Base-by-base conservation (phyloP, 2,797 vertebrate genomes). In the Channallabes apus region DNA sequence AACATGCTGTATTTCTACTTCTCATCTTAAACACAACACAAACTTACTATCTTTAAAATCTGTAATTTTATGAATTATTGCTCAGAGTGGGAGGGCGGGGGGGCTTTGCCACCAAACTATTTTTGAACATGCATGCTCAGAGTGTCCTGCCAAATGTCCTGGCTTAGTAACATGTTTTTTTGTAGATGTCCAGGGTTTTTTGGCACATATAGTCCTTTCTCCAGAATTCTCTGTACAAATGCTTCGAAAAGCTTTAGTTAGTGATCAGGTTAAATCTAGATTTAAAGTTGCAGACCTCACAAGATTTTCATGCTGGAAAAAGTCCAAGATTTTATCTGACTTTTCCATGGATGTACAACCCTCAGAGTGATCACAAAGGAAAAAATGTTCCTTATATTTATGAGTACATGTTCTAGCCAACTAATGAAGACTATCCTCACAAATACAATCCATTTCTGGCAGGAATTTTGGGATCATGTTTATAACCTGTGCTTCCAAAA, bases 371-470 rank as follows among this genome's bases (percentile, higher is more conserved):
- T 76, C 77, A 82, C 56, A 73, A 67, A 86, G 86, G 65, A 87
- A 88, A 80, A 89, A 90, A 87, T 86, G 82, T 88, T 89, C 82
- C 88, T 87, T 71, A 78, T 65, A 69, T 89, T 90, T 89, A 88
- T 88, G 86, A 84, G 20, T 32, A 46, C 2, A 82, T 85, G 41
- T 84, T 86, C 24, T 79, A 78, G 90, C 90, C 89, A 90, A 68
- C 76, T 77, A 61, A 82, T 87, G 76, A 84, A 82, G 67, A 85
- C 54, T 75, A 84, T 79, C 81, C 62, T 82, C 83, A 85, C 17
- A 86, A 69, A 87, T 65, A 86, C 62, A 82, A 86, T 22, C 41
- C 61, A 84, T 82, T 85, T 82, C 56, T 59, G 83, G 73, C 62
- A 61, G 78, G 79, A 71, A 29, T 83, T 84, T 84, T 80, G 73